These are phyloP conservation scores for Ptychadena robeensis DNA, from an alignment of 2,797 vertebrate species.

Conservation along the genomic window DNA sequence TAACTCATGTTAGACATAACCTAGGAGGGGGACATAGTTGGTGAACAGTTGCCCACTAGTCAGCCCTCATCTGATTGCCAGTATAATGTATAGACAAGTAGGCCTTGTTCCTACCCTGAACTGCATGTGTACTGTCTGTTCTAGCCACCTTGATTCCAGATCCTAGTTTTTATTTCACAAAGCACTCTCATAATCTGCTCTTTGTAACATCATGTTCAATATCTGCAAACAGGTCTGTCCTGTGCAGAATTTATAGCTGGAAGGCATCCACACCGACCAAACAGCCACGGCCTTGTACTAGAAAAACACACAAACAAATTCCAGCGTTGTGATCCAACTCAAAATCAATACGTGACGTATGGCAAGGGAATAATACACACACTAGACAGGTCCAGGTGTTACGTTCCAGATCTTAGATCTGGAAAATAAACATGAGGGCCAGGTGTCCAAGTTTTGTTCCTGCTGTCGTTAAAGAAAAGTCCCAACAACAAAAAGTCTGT, in stretches of 20 bases:
- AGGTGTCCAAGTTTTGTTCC: conserved; percentile 47
- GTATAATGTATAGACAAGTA: background rate
- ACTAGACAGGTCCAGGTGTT: conserved; percentile 49
- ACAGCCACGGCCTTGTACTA: conserved; percentile 17
- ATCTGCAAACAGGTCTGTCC: conserved; percentile 22
- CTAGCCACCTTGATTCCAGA: background rate
- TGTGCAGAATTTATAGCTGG: conserved; percentile 39
- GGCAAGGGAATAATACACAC: conserved; percentile 36
- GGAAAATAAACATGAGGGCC: conserved; percentile 49
- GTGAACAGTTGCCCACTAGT: background rate
- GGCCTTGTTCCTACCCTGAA: background rate
- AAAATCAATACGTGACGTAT: conserved; percentile 50
- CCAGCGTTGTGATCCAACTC: conserved; percentile 49
- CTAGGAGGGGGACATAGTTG: background rate
- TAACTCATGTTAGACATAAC: background rate
- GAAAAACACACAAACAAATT: conserved; percentile 50
- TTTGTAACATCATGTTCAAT: conserved; percentile 1
- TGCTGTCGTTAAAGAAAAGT: conserved; percentile 25
- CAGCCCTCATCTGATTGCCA: background rate
- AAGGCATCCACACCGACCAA: conserved; percentile 25
- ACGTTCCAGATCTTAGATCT: conserved; percentile 48
- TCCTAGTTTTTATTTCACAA: conserved; percentile 12
- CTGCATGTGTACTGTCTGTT: background rate
- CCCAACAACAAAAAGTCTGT: conserved; percentile 23
- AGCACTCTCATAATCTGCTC: conserved; percentile 33